Percentiles rank a stretch among this genome's conserved stretches.
phyloP scores from a whole-genome alignment of 1,140 invertebrate genomes.

The Olivierus martensii region DNA sequence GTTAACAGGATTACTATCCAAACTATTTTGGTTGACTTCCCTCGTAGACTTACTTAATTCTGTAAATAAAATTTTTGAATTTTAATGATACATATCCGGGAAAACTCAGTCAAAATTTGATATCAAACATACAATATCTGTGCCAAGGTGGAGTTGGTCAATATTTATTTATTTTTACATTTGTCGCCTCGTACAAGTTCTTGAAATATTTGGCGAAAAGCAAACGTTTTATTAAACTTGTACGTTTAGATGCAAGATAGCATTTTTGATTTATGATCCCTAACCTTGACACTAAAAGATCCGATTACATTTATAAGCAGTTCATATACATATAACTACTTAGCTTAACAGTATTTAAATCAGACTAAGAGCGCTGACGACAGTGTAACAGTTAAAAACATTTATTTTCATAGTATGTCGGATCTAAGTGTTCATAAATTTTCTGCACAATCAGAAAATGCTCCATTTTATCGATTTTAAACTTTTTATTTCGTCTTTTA shows the following conservation, averaged over 20 bases:
- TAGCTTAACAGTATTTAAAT: no score
- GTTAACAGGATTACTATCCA: conserved; percentile 3
- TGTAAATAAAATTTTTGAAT: not conserved
- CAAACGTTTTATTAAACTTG: not conserved
- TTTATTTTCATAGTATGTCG: no score
- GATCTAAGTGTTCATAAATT: no score
- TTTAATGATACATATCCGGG: not conserved
- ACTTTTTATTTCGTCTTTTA: no score
- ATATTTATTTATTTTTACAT: not conserved
- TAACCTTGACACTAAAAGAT: no score
- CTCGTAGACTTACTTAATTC: conserved; percentile 7
- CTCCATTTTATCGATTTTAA: no score
- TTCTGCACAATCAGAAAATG: no score
- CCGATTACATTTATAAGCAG: no score
- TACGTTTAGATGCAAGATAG: not conserved
- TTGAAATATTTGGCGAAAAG: conserved; percentile 2
- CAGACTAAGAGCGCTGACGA: no score
- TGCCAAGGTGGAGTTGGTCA: not conserved
- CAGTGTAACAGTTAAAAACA: no score
- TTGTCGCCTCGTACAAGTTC: conserved; percentile 3
- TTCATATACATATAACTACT: no score
- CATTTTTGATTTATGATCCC: no score
- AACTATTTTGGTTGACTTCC: conserved; percentile 8
- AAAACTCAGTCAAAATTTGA: not conserved
- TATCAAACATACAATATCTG: not conserved